phyloP scores from a whole-genome alignment of 1,140 invertebrate genomes.

The Drosophila pseudoananassae region DNA sequence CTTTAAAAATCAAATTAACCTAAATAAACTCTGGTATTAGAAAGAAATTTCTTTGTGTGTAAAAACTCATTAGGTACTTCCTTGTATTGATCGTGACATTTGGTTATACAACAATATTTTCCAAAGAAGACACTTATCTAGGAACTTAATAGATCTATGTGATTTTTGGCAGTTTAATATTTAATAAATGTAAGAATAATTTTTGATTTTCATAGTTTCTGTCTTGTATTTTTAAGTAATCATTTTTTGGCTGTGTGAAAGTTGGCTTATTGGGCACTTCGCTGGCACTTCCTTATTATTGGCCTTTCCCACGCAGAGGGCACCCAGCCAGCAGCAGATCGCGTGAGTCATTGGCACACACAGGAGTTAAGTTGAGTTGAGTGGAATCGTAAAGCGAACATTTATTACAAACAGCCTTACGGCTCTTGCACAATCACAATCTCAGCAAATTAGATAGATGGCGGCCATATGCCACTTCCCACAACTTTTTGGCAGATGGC shows the following conservation, averaged over 20 bases:
- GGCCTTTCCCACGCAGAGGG: conserved; percentile 72
- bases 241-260: not conserved
- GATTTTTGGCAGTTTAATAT: too few relatives aligned
- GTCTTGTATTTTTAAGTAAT: not conserved
- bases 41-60: too few relatives aligned
- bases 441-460: conserved; percentile 73
- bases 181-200: too few relatives aligned
- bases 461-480: conserved; percentile 64
- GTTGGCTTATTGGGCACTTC: conserved; percentile 28
- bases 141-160: too few relatives aligned
- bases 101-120: too few relatives aligned
- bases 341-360: conserved; percentile 75
- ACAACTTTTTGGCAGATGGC: conserved; percentile 39
- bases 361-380: conserved; percentile 48
- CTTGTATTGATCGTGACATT: too few relatives aligned
- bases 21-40: too few relatives aligned
- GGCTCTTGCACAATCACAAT: conserved; percentile 66
- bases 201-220: not conserved
- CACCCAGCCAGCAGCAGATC: conserved; percentile 33
- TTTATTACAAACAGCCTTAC: conserved; percentile 64
- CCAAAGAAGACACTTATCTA: too few relatives aligned
- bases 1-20: not conserved
- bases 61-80: too few relatives aligned
- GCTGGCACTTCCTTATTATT: conserved; percentile 66
- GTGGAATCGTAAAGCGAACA: conserved; percentile 65